Evolutionary conservation across 2,113 vertebrate genomes (phyloP).

Genomic region (Diadophis punctatus): DNA sequence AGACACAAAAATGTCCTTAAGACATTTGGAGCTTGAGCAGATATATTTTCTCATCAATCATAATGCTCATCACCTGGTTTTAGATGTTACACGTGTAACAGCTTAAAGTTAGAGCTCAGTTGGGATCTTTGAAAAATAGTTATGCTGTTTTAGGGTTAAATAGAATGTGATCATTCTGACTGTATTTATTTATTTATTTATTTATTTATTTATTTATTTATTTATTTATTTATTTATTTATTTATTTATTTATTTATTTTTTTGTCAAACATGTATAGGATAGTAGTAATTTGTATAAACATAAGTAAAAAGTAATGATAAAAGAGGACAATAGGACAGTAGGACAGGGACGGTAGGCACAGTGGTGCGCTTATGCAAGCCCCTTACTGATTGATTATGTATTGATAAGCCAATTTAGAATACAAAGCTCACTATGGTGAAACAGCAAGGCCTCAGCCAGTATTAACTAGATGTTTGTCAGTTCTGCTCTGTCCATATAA

Average conservation of each 20-base stretch:
- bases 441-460: not conserved
- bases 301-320: too few species aligned
- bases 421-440: not conserved
- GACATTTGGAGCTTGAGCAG: not conserved
- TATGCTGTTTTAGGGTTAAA: not conserved
- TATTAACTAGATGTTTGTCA: not conserved
- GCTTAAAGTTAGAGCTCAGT: not conserved
- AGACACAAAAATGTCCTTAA: constrained; percentile 2
- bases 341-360: too few species aligned
- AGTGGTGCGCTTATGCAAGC: too few species aligned
- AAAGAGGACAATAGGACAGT: too few species aligned
- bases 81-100: not conserved
- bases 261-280: too few species aligned
- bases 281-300: too few species aligned
- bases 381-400: too few species aligned
- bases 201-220: too few species aligned
- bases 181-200: too few species aligned
- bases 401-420: not conserved
- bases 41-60: not conserved
- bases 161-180: not conserved
- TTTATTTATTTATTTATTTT: too few species aligned
- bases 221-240: too few species aligned
- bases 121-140: not conserved
- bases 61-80: not conserved
- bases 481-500: not conserved